A percentile compares a stretch with the other conserved stretches of the same genome.
These are phyloP conservation scores for Cliona cf. orientalis DNA, from an alignment of 37 sponge, comb jelly and placozoan genomes.

Conservation along the genomic window DNA sequence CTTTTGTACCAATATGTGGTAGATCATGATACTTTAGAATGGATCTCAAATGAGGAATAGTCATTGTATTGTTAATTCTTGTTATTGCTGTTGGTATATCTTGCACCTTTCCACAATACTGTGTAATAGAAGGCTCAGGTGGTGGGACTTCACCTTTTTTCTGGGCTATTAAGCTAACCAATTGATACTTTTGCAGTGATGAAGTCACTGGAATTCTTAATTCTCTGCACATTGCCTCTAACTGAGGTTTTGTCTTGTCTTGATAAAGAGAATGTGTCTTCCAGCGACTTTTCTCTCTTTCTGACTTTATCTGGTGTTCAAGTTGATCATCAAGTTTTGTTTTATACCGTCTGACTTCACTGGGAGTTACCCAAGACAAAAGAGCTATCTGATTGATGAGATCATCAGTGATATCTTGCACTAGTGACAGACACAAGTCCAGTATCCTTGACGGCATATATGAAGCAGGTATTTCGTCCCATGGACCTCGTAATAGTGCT, in stretches of 20 bases:
- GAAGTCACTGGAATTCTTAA: slow-evolving; percentile 1
- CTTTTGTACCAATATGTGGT: neutral
- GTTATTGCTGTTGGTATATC: neutral
- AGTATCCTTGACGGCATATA: slow-evolving; percentile 4
- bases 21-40: neutral
- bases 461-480: slow-evolving; percentile 11
- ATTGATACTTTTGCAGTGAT: neutral
- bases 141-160: neutral
- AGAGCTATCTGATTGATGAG: neutral
- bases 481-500: neutral
- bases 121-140: too few species aligned
- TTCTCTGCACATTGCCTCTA: slow-evolving; percentile 1
- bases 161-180: neutral
- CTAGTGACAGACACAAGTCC: neutral
- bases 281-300: slow-evolving; percentile 16
- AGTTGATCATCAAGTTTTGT: neutral
- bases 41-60: neutral
- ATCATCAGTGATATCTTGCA: neutral
- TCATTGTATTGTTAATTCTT: neutral
- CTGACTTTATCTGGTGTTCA: neutral
- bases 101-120: neutral
- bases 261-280: slow-evolving; percentile 7
- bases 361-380: neutral
- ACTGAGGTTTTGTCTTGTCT: neutral
- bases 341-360: neutral